These are phyloP conservation scores for Trilocha varians DNA, from an alignment of 2,888 invertebrate species.

Conservation along the genomic window DNA sequence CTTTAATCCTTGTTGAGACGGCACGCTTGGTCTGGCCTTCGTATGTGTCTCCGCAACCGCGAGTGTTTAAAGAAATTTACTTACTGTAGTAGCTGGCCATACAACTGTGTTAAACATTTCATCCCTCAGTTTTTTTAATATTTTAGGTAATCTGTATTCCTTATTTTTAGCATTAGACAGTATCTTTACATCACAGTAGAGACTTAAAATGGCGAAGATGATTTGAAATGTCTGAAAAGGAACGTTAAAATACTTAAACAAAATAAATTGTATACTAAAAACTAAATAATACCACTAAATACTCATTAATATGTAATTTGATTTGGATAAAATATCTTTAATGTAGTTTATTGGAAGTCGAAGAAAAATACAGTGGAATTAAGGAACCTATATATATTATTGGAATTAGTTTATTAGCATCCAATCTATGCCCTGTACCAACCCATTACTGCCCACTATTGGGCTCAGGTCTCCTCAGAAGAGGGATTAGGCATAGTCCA, in stretches of 20 bases:
- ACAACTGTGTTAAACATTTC: conserved; percentile 10
- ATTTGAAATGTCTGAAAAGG: conserved; percentile 17
- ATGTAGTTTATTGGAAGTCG: neutral
- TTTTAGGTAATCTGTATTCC: conserved; percentile 8
- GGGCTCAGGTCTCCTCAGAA: no score
- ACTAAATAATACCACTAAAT: no score
- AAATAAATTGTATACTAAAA: no score
- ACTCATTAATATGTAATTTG: neutral
- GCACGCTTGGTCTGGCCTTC: no score
- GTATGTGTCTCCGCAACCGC: no score
- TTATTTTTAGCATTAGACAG: conserved; percentile 9
- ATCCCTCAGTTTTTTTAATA: conserved; percentile 6
- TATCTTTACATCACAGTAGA: conserved; percentile 11
- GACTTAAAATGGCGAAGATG: conserved; percentile 9
- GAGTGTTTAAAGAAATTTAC: conserved; percentile 6
- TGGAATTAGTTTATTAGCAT: neutral
- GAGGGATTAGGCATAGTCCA: no score
- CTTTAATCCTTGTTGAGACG: no score
- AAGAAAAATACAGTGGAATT: neutral
- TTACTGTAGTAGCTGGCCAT: conserved; percentile 17
- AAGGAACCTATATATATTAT: neutral
- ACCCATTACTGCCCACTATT: no score
- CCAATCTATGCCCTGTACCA: neutral
- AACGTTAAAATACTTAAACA: no score
- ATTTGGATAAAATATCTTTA: neutral